Evolutionary conservation across 2,113 vertebrate genomes (phyloP).

Genomic region (Rhinoptilus africanus): DNA sequence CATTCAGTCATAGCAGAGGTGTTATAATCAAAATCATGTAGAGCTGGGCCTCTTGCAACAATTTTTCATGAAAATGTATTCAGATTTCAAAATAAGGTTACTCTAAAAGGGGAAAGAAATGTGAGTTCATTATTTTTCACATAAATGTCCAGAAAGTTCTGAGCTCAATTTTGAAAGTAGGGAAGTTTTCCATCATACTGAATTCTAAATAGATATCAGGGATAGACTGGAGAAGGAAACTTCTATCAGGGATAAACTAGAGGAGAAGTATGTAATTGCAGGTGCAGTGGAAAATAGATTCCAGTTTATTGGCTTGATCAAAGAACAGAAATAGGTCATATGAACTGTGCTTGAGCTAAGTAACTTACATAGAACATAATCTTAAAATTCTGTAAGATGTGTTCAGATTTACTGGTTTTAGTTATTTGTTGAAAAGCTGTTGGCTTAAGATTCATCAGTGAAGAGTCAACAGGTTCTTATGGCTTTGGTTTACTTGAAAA

Average conservation of each 20-base stretch:
- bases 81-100: background rate
- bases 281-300: background rate
- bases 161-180: background rate
- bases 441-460: background rate
- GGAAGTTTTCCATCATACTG: background rate
- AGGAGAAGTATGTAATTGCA: background rate
- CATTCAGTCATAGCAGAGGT: conserved; percentile 1
- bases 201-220: background rate
- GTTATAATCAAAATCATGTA: conserved; percentile 4
- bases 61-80: conserved; percentile 15
- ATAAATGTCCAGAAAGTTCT: background rate
- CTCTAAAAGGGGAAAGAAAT: background rate
- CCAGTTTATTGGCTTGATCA: background rate
- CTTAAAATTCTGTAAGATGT: background rate
- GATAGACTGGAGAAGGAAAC: background rate
- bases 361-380: background rate
- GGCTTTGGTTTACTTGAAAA: background rate
- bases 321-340: background rate
- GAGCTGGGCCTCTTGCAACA: background rate
- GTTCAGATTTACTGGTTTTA: background rate
- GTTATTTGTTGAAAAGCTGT: background rate
- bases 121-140: background rate
- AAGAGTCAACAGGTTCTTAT: background rate
- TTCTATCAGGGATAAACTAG: background rate
- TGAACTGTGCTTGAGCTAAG: background rate